These are phyloP conservation scores for Odontomyia ornata DNA, from an alignment of 2,888 invertebrate genomes.

Conservation along the genomic window DNA sequence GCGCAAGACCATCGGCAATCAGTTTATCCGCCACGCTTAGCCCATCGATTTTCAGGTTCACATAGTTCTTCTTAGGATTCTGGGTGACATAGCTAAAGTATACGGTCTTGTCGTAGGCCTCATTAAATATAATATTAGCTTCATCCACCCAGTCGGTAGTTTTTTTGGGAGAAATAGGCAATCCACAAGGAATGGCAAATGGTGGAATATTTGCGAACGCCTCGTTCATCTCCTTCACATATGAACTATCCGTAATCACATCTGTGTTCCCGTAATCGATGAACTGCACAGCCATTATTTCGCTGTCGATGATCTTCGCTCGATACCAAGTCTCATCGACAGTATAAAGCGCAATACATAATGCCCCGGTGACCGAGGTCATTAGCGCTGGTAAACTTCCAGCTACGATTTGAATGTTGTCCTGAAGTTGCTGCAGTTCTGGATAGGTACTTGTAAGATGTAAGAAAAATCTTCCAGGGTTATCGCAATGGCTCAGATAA, in stretches of 20 bases:
- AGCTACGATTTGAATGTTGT: constrained; percentile 71
- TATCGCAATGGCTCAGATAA: constrained; percentile 76
- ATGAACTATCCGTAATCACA: constrained; percentile 71
- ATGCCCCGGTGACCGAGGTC: constrained; percentile 69
- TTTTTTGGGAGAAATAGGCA: constrained; percentile 73
- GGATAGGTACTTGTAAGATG: constrained; percentile 70
- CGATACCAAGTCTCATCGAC: constrained; percentile 92
- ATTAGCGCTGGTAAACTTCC: constrained; percentile 67
- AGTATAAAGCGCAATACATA: constrained; percentile 82
- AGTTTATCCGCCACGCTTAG: constrained; percentile 71
- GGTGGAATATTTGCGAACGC: constrained; percentile 67
- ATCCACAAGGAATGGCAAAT: constrained; percentile 72
- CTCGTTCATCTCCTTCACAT: constrained; percentile 71
- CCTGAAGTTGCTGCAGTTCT: constrained; percentile 70
- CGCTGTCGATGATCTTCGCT: constrained; percentile 84
- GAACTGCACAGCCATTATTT: constrained; percentile 79
- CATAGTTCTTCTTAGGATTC: constrained; percentile 62
- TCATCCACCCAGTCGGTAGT: constrained; percentile 74
- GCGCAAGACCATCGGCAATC: constrained; percentile 69
- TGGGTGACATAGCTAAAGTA: constrained; percentile 63
- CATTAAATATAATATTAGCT: constrained; percentile 69
- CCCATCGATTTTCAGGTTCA: constrained; percentile 72
- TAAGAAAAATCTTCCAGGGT: constrained; percentile 79
- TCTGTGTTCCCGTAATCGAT: constrained; percentile 84
- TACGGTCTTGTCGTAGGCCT: constrained; percentile 59